A percentile compares a stretch with the other conserved stretches of the same genome.
Evolutionary conservation across 2,113 vertebrate species (phyloP).

Genomic region (Coreoperca whiteheadi): DNA sequence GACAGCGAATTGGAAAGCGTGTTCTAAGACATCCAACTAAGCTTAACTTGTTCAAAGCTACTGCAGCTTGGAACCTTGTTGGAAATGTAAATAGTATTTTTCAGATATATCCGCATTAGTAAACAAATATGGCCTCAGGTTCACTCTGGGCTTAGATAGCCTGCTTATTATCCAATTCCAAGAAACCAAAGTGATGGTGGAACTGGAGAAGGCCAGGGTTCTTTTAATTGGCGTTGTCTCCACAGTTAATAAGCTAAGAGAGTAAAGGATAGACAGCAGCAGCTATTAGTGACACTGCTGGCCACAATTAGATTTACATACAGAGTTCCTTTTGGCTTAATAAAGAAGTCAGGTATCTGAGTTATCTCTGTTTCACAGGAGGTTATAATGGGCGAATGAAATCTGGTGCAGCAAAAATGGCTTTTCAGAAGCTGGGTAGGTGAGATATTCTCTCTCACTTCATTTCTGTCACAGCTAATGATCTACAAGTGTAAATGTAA

Average conservation of each 20-base stretch:
- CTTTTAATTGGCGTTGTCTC: slow-evolving; percentile 61
- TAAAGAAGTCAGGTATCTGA: slow-evolving; percentile 35
- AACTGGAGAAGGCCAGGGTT: slow-evolving; percentile 18
- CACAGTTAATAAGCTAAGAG: slow-evolving; percentile 56
- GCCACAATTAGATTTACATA: slow-evolving; percentile 40
- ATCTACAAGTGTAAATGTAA: slow-evolving; percentile 29
- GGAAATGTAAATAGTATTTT: neutral
- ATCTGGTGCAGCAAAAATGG: neutral
- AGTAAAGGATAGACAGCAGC: slow-evolving; percentile 22
- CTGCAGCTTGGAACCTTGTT: neutral
- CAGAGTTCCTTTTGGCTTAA: slow-evolving; percentile 30
- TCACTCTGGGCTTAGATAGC: neutral
- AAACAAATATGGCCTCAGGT: neutral
- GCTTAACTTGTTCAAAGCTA: neutral
- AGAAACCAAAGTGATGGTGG: neutral
- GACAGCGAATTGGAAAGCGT: neutral
- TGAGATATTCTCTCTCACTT: slow-evolving; percentile 1
- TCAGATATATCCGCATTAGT: neutral
- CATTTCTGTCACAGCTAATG: slow-evolving; percentile 14
- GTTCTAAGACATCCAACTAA: neutral
- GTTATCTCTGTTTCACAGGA: slow-evolving; percentile 44
- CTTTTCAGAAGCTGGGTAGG: neutral
- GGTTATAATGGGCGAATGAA: neutral
- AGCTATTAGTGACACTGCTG: slow-evolving; percentile 36
- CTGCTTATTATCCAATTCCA: neutral